phyloP scores from a whole-genome alignment of 1,140 invertebrate genomes.

The Drosophila oshimai region DNA sequence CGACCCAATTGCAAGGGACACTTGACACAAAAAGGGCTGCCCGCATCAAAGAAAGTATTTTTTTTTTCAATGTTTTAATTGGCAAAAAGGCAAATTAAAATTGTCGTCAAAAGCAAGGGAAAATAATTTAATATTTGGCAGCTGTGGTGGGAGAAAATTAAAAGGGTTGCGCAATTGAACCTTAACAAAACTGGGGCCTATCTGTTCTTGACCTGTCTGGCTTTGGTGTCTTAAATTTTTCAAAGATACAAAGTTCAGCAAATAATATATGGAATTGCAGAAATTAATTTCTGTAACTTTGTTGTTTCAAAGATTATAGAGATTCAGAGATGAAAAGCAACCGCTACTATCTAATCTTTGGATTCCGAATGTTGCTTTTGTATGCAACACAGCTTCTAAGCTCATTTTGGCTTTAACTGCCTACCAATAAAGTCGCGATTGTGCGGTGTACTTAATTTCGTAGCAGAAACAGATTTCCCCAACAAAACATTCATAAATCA shows the following conservation, averaged over 20 bases:
- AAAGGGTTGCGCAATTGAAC: constrained; percentile 7
- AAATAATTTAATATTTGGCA: constrained; percentile 12
- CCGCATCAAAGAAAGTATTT: constrained; percentile 35
- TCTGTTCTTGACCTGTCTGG: neutral
- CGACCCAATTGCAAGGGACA: constrained; percentile 57
- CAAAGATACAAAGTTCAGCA: neutral
- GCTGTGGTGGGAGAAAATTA: neutral
- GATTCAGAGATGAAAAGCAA: neutral
- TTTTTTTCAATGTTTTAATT: constrained; percentile 59
- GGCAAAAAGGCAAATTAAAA: constrained; percentile 36
- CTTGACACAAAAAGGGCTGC: constrained; percentile 30
- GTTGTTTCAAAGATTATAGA: neutral
- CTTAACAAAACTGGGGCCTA: neutral
- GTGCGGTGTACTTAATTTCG: neutral
- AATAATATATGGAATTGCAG: neutral
- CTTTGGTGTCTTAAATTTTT: neutral
- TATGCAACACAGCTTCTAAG: neutral
- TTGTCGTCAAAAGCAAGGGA: constrained; percentile 4
- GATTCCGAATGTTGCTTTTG: neutral
- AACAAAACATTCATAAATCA: constrained; percentile 33
- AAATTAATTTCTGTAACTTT: neutral
- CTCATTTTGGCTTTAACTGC: neutral
- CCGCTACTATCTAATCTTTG: constrained; percentile 7
- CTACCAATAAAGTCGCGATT: constrained; percentile 4
- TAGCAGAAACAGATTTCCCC: constrained; percentile 5